A percentile compares a stretch with the other conserved stretches of the same genome.
Conservation (phyloP, 2,888 invertebrate genomes). For the Caenorhabditis sp. region DNA sequence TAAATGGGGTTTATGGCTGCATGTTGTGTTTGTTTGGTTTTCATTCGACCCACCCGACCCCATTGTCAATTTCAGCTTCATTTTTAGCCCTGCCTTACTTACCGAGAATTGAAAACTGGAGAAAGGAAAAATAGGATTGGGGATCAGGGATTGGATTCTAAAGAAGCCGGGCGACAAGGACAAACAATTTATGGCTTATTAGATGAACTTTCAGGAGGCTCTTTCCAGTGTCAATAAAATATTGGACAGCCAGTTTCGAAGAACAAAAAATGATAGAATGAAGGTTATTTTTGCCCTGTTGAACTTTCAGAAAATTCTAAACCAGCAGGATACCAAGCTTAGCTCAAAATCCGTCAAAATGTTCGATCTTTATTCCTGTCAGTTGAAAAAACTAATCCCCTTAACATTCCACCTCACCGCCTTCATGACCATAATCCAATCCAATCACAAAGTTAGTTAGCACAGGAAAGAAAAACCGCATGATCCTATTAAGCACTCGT, state of each 20-base stretch:
- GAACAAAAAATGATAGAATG: not conserved
- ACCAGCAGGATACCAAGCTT: too few species aligned
- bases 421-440: constrained; percentile 25
- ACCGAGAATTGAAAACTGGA: not conserved
- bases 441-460: not conserved
- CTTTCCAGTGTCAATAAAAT: not conserved
- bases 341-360: constrained; percentile 1
- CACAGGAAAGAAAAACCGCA: constrained; percentile 28
- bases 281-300: too few species aligned
- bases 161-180: too few species aligned
- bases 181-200: constrained; percentile 14
- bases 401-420: not conserved
- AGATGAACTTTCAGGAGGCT: not conserved
- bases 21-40: constrained; percentile 41
- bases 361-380: too few species aligned
- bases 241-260: not conserved
- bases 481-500: constrained; percentile 37
- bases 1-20: constrained; percentile 17
- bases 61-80: too few species aligned
- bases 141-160: too few species aligned
- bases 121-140: too few species aligned
- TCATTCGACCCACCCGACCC: constrained; percentile 22
- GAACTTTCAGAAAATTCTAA: constrained; percentile 1
- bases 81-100: not conserved
- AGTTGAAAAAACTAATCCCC: not conserved